These are phyloP conservation scores for Salvelinus namaycush DNA, from an alignment of 2,113 vertebrate genomes.

Conservation along the genomic window DNA sequence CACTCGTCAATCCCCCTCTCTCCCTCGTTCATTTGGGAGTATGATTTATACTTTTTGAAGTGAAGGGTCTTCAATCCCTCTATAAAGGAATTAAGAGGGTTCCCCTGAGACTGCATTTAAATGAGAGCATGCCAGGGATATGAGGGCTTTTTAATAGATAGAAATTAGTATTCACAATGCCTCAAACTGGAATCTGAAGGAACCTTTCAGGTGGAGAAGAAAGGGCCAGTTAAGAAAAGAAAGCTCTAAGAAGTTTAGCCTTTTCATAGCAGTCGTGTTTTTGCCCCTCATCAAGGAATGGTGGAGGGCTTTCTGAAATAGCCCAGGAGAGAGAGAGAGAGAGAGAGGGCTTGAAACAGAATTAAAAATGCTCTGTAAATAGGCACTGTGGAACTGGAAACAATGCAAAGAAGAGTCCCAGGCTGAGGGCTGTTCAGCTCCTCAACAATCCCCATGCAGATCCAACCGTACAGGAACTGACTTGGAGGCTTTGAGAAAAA, in stretches of 20 bases:
- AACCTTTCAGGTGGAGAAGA: slow-evolving; percentile 84
- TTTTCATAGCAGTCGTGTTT: slow-evolving; percentile 77
- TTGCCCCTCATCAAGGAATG: slow-evolving; percentile 77
- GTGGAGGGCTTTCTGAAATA: slow-evolving; percentile 66
- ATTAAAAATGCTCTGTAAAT: slow-evolving; percentile 78
- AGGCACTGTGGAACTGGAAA: slow-evolving; percentile 60
- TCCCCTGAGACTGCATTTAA: slow-evolving; percentile 80
- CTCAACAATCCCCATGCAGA: slow-evolving; percentile 52
- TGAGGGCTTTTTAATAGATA: slow-evolving; percentile 79
- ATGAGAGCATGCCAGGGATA: slow-evolving; percentile 82
- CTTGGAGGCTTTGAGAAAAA: slow-evolving; percentile 70
- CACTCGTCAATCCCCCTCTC: slow-evolving; percentile 60
- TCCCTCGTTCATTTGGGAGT: slow-evolving; percentile 80
- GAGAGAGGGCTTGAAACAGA: slow-evolving; percentile 61
- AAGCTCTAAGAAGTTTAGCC: slow-evolving; percentile 74
- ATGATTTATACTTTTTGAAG: slow-evolving; percentile 86
- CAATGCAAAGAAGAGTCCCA: slow-evolving; percentile 68
- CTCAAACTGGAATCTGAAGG: slow-evolving; percentile 78
- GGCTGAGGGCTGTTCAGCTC: slow-evolving; percentile 51
- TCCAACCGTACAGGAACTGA: slow-evolving; percentile 61
- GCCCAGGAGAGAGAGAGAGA: slow-evolving; percentile 71
- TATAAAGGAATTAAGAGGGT: slow-evolving; percentile 83
- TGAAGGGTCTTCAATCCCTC: slow-evolving; percentile 81
- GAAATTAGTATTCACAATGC: slow-evolving; percentile 84
- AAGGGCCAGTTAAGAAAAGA: slow-evolving; percentile 78